phyloP scores from a whole-genome alignment of 2,888 invertebrate species.

The Philopedon plagiatum region DNA sequence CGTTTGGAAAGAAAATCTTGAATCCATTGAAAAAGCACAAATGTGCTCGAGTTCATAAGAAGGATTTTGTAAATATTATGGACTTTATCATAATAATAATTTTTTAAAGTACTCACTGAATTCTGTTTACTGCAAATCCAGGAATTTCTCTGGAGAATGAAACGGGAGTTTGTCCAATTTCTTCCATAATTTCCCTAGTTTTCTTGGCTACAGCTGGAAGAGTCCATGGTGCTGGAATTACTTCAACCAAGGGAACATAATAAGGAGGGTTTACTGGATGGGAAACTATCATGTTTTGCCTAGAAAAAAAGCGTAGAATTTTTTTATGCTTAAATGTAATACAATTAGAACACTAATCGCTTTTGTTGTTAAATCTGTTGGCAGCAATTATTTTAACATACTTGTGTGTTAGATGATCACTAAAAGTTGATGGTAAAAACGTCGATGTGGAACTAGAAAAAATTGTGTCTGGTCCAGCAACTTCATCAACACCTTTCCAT shows the following conservation, averaged over 20 bases:
- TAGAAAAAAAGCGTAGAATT: conserved; percentile 45
- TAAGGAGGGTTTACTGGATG: conserved; percentile 98
- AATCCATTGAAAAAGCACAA: too few relatives aligned
- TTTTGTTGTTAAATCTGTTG: too few relatives aligned
- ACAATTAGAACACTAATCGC: too few relatives aligned
- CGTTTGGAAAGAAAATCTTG: too few relatives aligned
- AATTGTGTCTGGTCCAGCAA: conserved; percentile 83
- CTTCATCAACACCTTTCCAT: conserved; percentile 82
- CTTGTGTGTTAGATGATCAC: conserved; percentile 83
- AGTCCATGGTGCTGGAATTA: conserved; percentile 96
- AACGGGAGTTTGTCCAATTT: conserved; percentile 94
- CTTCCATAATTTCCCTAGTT: conserved; percentile 84
- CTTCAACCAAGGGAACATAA: conserved; percentile 93
- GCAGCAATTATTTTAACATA: too few relatives aligned
- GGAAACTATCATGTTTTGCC: conserved; percentile 81
- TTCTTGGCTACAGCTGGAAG: conserved; percentile 80
- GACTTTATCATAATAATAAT: too few relatives aligned
- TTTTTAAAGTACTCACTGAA: conserved; percentile 82
- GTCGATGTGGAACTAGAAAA: conserved; percentile 95
- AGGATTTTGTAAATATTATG: too few relatives aligned
- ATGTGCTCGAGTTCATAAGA: too few relatives aligned
- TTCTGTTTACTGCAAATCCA: conserved; percentile 94
- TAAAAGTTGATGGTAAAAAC: conserved; percentile 89
- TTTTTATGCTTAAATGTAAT: too few relatives aligned
- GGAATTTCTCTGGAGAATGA: conserved; percentile 88